Conservation (phyloP, 2,113 vertebrate species). For the Thamnophis sirtalis region DNA sequence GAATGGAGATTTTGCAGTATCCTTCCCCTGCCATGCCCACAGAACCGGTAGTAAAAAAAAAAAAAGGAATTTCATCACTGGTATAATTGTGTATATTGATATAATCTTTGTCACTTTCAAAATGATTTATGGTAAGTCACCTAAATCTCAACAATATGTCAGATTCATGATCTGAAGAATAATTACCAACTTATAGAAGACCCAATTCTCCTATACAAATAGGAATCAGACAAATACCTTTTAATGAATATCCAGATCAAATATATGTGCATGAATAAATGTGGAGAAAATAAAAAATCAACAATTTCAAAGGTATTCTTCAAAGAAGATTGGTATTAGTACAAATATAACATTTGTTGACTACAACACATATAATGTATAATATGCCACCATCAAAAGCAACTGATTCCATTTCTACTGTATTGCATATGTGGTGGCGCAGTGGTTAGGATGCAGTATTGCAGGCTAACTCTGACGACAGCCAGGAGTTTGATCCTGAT, state of each 20-base stretch:
- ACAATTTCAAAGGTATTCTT: not conserved
- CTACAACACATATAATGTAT: not conserved
- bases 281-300: not conserved
- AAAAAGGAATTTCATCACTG: too few relatives aligned
- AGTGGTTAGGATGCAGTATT: not conserved
- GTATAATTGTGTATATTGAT: not conserved
- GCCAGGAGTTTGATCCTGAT: not conserved
- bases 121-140: not conserved
- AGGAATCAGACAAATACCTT: not conserved
- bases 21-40: too few relatives aligned
- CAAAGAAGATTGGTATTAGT: not conserved
- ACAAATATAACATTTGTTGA: not conserved
- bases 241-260: not conserved
- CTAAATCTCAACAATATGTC: not conserved
- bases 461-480: not conserved
- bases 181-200: not conserved
- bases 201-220: not conserved
- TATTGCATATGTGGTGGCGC: not conserved
- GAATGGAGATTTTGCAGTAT: too few relatives aligned
- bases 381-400: not conserved
- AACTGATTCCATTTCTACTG: not conserved
- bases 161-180: not conserved
- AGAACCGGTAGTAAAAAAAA: too few relatives aligned
- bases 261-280: not conserved
- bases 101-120: not conserved